A percentile compares a stretch with the other conserved stretches of the same genome.
These are phyloP conservation scores for Geodia barretti DNA, from an alignment of 37 sponge, comb jelly and placozoan genomes.

Conservation along the genomic window DNA sequence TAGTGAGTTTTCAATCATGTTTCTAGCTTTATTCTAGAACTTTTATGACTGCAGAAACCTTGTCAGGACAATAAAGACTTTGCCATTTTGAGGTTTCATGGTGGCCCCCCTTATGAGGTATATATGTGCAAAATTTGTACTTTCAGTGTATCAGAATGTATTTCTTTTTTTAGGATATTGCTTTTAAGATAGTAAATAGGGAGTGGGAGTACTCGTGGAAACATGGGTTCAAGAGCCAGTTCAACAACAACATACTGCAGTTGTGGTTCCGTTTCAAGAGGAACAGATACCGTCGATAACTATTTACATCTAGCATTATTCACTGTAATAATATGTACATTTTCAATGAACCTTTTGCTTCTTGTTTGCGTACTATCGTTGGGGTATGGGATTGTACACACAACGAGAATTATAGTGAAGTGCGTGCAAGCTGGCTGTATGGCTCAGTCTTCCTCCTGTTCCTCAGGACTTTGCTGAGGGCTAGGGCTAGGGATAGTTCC, in stretches of 20 bases:
- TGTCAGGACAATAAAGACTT: conserved; percentile 84
- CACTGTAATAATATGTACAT: no score
- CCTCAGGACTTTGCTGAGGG: no score
- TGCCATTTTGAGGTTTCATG: conserved; percentile 90
- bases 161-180: conserved; percentile 76
- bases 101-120: conserved; percentile 99
- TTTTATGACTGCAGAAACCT: conserved; percentile 31
- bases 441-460: no score
- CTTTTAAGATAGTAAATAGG: conserved; percentile 93
- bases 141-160: background rate
- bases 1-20: conserved; percentile 46
- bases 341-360: no score
- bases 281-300: conserved; percentile 89
- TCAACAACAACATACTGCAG: conserved; percentile 94
- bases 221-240: conserved; percentile 95
- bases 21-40: background rate
- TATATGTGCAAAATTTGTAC: background rate
- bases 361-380: no score
- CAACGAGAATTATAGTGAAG: no score
- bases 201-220: conserved; percentile 98
- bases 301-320: no score
- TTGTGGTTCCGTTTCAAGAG: conserved; percentile 96
- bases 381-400: no score
- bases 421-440: no score
- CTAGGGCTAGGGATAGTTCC: no score